Base-by-base conservation (phyloP, 2,797 vertebrate species). In the Huso huso region DNA sequence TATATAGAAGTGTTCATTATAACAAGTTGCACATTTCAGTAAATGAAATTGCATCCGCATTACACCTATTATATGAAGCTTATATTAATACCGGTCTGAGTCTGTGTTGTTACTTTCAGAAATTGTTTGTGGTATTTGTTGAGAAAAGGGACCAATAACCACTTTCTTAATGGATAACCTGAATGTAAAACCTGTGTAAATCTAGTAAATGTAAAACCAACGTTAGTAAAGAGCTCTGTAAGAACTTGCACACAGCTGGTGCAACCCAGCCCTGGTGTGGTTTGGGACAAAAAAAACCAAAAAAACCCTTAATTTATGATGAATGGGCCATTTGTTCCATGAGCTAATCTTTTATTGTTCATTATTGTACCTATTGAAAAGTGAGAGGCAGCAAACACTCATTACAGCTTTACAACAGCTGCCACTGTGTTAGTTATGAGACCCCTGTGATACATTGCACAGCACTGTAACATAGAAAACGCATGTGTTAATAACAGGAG, bases 401-500 rank as follows among this genome's bases (percentile, higher is more conserved):
- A 13, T 15, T 4, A 11, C 12, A 11, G 53, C n/a, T 58, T 49
- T 49, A n/a, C 11, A 49, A 6, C 50, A 48, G 48, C 12, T 59
- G 65, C 53, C 55, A 59, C 48, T 50, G 62, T 50, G 55, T 52
- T 10, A 59, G 65, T 57, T 37, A 13, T 48, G 12, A 15, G 58
- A 11, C 53, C 65, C 8, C 1, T 12, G 55, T 58, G 55, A 58
- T 11, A 13, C 55, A 58, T 58, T 13, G 13, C 12, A 6, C 55
- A 11, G 55, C 13, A 58, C 55, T 58, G 55, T 58, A 18, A 51
- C n/a, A 49, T 7, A 15, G 13, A 49, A 7, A 49, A 48, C 1
- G 10, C 23, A 18, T 48, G 10, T 15, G 7, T 48, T 59, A 66
- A 59, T 50, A n/a, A 57, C 13, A 57, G 55, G 55, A 12, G 18